phyloP scores from a whole-genome alignment of 2,113 vertebrate genomes.

The Aptenodytes forsteri region DNA sequence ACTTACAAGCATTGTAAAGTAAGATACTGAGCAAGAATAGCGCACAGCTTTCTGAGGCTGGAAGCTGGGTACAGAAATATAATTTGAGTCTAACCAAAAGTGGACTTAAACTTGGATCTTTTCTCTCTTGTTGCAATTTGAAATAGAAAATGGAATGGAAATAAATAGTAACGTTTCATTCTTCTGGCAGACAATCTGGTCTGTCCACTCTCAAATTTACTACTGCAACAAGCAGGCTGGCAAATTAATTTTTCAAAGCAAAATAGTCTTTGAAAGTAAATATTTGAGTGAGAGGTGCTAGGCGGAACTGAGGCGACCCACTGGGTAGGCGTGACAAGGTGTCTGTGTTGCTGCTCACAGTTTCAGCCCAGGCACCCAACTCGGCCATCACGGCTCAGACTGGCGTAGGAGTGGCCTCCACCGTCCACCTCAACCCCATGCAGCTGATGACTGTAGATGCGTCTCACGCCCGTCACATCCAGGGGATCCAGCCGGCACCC shows the following conservation, averaged over 20 bases:
- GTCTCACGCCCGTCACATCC: conserved; percentile 85
- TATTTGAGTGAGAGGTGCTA: not conserved
- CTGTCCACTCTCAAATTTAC: not conserved
- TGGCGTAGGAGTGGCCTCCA: conserved; percentile 91
- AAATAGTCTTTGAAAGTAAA: not conserved
- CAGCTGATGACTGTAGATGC: conserved; percentile 94
- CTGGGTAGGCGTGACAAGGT: not conserved
- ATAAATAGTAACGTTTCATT: not conserved
- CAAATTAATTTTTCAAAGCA: not conserved
- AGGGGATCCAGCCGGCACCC: conserved; percentile 89
- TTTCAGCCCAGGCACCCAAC: conserved; percentile 93
- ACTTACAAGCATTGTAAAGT: not conserved
- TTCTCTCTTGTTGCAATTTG: not conserved
- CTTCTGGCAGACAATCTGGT: not conserved
- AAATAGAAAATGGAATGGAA: not conserved
- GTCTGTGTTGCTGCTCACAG: conserved; percentile 56
- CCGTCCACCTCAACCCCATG: conserved; percentile 96
- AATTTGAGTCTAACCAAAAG: not conserved
- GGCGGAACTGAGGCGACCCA: not conserved
- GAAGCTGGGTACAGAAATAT: not conserved
- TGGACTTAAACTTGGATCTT: not conserved
- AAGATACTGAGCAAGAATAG: not conserved
- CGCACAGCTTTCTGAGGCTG: not conserved
- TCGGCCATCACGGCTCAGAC: conserved; percentile 90
- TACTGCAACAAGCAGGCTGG: not conserved